phyloP scores from a whole-genome alignment of 2,797 vertebrate genomes.

The Melanotaenia nigrans region DNA sequence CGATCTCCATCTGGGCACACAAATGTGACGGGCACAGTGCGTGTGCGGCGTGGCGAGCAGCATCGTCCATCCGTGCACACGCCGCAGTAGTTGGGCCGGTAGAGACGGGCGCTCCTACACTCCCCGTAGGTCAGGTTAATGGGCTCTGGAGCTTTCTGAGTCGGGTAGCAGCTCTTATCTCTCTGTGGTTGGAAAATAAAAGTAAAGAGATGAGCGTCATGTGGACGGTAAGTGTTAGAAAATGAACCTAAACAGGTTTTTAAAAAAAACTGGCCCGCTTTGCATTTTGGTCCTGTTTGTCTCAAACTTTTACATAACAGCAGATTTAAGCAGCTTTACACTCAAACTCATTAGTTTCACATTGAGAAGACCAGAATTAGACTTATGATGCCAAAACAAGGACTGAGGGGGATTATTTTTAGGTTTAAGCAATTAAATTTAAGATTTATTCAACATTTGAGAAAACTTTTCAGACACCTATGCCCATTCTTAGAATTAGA shows the following conservation, averaged over 20 bases:
- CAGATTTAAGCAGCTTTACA: conserved; percentile 45
- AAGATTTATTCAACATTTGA: conserved; percentile 37
- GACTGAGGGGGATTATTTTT: conserved; percentile 34
- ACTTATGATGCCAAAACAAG: conserved; percentile 25
- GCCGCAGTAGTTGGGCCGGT: conserved; percentile 80
- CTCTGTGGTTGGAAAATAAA: conserved; percentile 59
- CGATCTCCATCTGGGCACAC: conserved; percentile 73
- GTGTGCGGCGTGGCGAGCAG: conserved; percentile 77
- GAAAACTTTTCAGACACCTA: conserved; percentile 26
- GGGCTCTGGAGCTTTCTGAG: conserved; percentile 68
- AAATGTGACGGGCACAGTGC: conserved; percentile 75
- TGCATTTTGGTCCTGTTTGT: conserved; percentile 2
- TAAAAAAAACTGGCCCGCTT: conserved; percentile 1
- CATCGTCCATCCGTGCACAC: conserved; percentile 76
- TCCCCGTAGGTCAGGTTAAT: conserved; percentile 73
- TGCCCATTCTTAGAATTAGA: conserved; percentile 21
- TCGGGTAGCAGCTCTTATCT: conserved; percentile 76
- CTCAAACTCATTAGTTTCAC: conserved; percentile 47
- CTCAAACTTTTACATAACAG: conserved; percentile 17
- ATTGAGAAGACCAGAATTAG: conserved; percentile 38
- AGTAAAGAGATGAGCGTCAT: neutral
- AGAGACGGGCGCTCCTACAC: conserved; percentile 75
- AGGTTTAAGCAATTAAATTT: conserved; percentile 42
- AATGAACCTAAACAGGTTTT: conserved; percentile 8
- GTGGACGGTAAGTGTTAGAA: neutral